These are phyloP conservation scores for Calliphora vicina DNA, from an alignment of 1,140 invertebrate species.

Conservation along the genomic window DNA sequence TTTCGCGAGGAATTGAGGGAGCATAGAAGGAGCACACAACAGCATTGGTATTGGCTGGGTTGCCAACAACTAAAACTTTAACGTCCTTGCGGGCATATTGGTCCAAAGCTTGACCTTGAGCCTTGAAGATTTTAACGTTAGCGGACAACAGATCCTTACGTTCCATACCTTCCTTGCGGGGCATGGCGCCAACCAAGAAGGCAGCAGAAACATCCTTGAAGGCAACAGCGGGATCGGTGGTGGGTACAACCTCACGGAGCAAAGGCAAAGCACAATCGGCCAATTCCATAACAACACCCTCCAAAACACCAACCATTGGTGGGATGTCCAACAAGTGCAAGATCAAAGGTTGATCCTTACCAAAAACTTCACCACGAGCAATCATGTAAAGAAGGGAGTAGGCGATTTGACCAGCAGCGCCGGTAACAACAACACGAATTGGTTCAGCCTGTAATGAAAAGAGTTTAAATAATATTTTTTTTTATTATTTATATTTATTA, in stretches of 20 bases:
- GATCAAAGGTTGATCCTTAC: constrained; percentile 85
- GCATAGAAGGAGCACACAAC: constrained; percentile 95
- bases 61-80: constrained; percentile 97
- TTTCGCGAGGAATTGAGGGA: constrained; percentile 95
- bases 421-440: constrained; percentile 94
- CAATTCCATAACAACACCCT: constrained; percentile 98
- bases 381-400: constrained; percentile 95
- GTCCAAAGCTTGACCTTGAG: constrained; percentile 91
- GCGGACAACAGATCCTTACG: constrained; percentile 94
- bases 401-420: constrained; percentile 98
- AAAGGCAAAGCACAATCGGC: constrained; percentile 95
- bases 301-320: constrained; percentile 91
- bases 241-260: constrained; percentile 83
- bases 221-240: constrained; percentile 84
- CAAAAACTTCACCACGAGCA: constrained; percentile 97
- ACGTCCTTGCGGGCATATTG: constrained; percentile 93
- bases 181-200: constrained; percentile 99
- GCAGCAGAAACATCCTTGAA: constrained; percentile 97
- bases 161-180: constrained; percentile 98
- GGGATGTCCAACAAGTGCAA: constrained; percentile 95
- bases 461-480: neutral
- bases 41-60: constrained; percentile 99
- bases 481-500: too few relatives aligned
- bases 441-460: constrained; percentile 67
- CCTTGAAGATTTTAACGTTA: constrained; percentile 99